phyloP scores from a whole-genome alignment of 2,888 invertebrate species.

The Rhyacophila evoluta region DNA sequence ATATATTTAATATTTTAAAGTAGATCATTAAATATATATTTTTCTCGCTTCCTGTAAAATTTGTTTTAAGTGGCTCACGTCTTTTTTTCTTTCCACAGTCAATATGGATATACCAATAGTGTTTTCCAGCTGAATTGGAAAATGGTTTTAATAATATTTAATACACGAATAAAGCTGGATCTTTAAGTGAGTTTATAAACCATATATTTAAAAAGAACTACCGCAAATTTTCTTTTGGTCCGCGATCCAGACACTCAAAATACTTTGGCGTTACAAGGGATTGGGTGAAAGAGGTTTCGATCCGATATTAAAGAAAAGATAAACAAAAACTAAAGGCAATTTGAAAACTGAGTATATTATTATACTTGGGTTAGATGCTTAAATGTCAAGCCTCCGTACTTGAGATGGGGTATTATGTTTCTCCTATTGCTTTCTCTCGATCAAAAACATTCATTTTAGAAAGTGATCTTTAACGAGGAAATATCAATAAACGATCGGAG shows the following conservation, averaged over 20 bases:
- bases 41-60: no score
- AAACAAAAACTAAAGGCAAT: constrained; percentile 18
- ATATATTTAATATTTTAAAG: no score
- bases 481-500: not conserved
- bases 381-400: not conserved
- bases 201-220: no score
- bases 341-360: constrained; percentile 6
- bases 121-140: no score
- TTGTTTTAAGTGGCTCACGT: no score
- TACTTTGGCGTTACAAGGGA: not conserved
- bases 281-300: not conserved
- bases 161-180: no score
- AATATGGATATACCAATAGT: no score
- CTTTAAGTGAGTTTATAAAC: no score
- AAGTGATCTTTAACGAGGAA: not conserved
- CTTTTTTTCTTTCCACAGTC: no score
- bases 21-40: no score
- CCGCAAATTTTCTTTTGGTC: no score
- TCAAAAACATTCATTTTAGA: constrained; percentile 1
- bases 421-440: constrained; percentile 11
- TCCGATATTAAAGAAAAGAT: constrained; percentile 16
- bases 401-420: not conserved
- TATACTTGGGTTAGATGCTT: not conserved
- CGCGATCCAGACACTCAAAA: not conserved
- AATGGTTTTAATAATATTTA: no score